Conservation (phyloP, 2,888 invertebrate genomes). For the Desoria tigrina region DNA sequence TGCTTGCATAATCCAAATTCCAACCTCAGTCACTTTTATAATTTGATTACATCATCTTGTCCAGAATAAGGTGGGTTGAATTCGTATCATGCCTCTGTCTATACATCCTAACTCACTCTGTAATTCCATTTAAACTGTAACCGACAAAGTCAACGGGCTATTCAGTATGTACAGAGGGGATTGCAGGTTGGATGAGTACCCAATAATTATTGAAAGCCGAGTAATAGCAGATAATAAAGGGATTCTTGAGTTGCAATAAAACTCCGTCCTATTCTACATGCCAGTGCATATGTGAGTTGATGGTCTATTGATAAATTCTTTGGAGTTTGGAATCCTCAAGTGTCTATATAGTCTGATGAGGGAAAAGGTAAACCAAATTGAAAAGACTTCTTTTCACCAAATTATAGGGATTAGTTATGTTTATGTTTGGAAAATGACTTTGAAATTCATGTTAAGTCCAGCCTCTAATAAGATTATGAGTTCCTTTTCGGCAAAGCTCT, state of each 20-base stretch:
- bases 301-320: too few relatives aligned
- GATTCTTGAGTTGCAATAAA: background rate
- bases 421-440: constrained; percentile 23
- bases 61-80: too few relatives aligned
- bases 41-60: too few relatives aligned
- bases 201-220: constrained; percentile 8
- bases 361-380: constrained; percentile 6
- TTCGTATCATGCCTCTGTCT: too few relatives aligned
- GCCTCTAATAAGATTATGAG: constrained; percentile 28
- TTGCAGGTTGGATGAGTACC: background rate
- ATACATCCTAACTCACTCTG: too few relatives aligned
- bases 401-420: constrained; percentile 20
- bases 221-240: background rate
- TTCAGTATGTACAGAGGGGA: too few relatives aligned
- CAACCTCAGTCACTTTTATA: too few relatives aligned
- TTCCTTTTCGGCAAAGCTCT: constrained; percentile 13
- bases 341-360: background rate
- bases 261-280: too few relatives aligned
- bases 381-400: constrained; percentile 10
- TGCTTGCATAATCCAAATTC: too few relatives aligned
- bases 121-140: too few relatives aligned
- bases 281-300: too few relatives aligned
- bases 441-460: constrained; percentile 28
- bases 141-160: too few relatives aligned
- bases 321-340: background rate